Base-by-base conservation (phyloP, 2,797 vertebrate species). In the Moxostoma hubbsi region DNA sequence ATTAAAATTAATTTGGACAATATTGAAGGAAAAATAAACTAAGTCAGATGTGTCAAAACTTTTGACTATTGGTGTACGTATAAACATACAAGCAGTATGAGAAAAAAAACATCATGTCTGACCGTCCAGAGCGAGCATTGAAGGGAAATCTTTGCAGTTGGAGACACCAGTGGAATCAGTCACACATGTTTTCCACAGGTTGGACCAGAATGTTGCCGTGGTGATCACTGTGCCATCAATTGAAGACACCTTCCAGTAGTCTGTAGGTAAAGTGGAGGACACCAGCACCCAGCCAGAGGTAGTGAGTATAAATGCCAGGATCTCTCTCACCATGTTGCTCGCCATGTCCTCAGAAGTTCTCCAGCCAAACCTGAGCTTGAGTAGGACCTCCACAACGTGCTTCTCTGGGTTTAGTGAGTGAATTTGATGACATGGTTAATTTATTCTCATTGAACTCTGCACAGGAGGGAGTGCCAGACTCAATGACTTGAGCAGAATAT, bases 131-230 rank as follows among this genome's bases (percentile, higher is more conserved):
- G 96, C 97, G 89, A 98, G 94, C 97, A 98, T 96, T 45, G 97
- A 98, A 43, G 97, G 96, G 83, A 98, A 98, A 84, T 98, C 96
- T 90, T 97, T 98, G 93, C 96, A 98, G 94, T 96, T 97, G 88
- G 96, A 96, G 66, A 98, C 94, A 0, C 97, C 97, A 0, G 97
- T 98, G 75, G 97, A 98, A 86, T 98, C 97, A 0, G 97, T 98
- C 80, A 98, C 97, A 57, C 97, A 98, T 0, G 95, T 96, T 91
- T 98, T 98, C 97, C 97, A 98, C 16, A 98, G 92, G 88, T 98
- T 98, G 89, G 96, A 95, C 95, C 95, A 98, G 89, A 95, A 97
- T 79, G 97, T 98, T 47, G 97, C 96, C 0, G 97, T 98, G 87
- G 97, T 98, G 92, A 98, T 98, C 86, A 98, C 97, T 0, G 95